Percentiles rank a stretch among this genome's conserved stretches.
Evolutionary conservation across 2,113 vertebrate species (phyloP).

Genomic region (Scopus umbretta): DNA sequence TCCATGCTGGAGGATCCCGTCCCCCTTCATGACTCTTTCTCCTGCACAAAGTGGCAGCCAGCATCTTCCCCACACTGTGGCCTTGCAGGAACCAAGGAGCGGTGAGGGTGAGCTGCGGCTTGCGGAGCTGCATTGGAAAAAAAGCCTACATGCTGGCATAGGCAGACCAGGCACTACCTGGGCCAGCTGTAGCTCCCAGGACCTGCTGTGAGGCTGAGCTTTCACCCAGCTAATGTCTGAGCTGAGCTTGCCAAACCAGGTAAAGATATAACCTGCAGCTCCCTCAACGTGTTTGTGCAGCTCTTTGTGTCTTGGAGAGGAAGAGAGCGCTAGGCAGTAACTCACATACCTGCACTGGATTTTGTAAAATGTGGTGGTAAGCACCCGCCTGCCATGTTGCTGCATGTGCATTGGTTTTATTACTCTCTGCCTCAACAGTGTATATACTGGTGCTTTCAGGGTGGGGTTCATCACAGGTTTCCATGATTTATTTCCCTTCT

Average conservation of each 20-base stretch:
- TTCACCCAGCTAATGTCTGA: background rate
- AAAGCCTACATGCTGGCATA: fast-evolving
- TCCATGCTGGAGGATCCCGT: background rate
- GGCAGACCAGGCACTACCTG: background rate
- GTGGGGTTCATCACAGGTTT: conserved; percentile 28
- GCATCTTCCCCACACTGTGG: background rate
- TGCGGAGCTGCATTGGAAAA: fast-evolving
- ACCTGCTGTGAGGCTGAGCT: background rate
- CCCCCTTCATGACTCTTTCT: background rate
- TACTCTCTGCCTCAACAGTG: background rate
- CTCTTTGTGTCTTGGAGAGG: background rate
- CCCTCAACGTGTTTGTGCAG: conserved; percentile 46
- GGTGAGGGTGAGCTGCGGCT: background rate
- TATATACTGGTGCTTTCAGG: background rate
- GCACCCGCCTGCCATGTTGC: conserved; percentile 17
- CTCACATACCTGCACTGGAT: conserved; percentile 39
- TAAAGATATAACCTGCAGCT: conserved; percentile 29
- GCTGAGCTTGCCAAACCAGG: conserved; percentile 42
- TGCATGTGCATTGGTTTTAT: conserved; percentile 27
- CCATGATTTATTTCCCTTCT: conserved; percentile 19
- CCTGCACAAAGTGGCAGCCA: background rate
- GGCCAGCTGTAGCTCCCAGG: background rate
- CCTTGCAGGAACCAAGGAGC: background rate
- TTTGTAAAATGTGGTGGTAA: conserved; percentile 43
- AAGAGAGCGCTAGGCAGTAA: conserved; percentile 43